Evolutionary conservation across 2,888 invertebrate species (phyloP).

Genomic region (Tricholauxania praeusta): DNA sequence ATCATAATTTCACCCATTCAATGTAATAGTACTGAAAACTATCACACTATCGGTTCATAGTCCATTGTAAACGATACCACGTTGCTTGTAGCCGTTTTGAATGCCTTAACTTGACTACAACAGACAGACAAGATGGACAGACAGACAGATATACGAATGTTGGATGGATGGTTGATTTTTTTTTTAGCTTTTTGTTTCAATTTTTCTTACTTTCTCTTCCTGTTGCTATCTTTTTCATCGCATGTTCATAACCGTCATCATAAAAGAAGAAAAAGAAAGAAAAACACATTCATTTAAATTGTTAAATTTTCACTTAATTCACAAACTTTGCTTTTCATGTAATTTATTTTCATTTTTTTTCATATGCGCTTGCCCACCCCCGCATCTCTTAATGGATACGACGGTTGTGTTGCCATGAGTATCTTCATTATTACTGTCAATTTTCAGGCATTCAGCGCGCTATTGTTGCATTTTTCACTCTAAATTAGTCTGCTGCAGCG

Average conservation of each 20-base stretch:
- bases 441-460: too few species aligned
- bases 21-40: too few species aligned
- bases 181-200: slow-evolving; percentile 5
- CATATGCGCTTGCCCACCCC: not conserved
- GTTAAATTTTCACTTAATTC: slow-evolving; percentile 17
- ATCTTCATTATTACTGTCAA: too few species aligned
- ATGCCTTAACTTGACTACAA: slow-evolving; percentile 2
- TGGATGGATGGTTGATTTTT: slow-evolving; percentile 5
- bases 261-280: not conserved
- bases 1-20: too few species aligned
- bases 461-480: too few species aligned
- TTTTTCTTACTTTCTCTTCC: slow-evolving; percentile 33
- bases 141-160: slow-evolving; percentile 14
- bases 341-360: not conserved
- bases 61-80: too few species aligned
- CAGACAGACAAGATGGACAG: slow-evolving; percentile 1
- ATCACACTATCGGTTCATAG: too few species aligned
- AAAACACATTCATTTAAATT: slow-evolving; percentile 13
- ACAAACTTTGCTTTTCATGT: not conserved
- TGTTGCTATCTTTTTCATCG: slow-evolving; percentile 29
- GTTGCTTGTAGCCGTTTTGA: slow-evolving; percentile 3
- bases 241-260: slow-evolving; percentile 16
- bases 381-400: not conserved
- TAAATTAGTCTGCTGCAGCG: too few species aligned
- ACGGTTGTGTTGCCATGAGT: not conserved